Percentiles rank a stretch among this genome's conserved stretches.
Conservation (phyloP, 2,113 vertebrate genomes). For the Ochotona curzoniae region DNA sequence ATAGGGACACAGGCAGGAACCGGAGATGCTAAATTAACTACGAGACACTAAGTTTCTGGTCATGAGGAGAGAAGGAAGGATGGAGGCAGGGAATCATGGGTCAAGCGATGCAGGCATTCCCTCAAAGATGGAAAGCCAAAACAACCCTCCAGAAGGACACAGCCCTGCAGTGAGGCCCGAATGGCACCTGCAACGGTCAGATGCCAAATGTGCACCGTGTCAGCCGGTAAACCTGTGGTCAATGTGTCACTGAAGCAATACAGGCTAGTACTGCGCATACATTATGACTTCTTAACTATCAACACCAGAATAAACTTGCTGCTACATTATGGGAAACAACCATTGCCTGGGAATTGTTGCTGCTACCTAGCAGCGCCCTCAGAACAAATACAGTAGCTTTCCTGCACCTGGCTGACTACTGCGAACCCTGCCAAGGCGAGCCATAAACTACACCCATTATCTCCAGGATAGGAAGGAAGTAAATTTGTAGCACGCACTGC, state of each 20-base stretch:
- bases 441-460: slow-evolving; percentile 40
- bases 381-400: background rate
- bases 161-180: background rate
- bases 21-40: background rate
- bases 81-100: background rate
- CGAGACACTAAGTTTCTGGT: background rate
- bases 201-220: background rate
- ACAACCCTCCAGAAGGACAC: slow-evolving; percentile 2
- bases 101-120: background rate
- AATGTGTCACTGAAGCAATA: background rate
- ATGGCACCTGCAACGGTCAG: background rate
- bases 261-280: background rate
- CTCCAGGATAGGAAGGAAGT: slow-evolving; percentile 42
- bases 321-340: background rate
- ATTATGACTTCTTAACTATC: background rate
- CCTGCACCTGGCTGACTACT: slow-evolving; percentile 31
- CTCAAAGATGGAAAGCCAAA: background rate
- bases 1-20: background rate
- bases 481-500: background rate
- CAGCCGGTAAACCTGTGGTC: background rate
- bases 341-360: background rate
- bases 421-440: slow-evolving; percentile 8
- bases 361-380: slow-evolving; percentile 67
- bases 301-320: slow-evolving; percentile 1
- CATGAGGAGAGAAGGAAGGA: background rate